A percentile compares a stretch with the other conserved stretches of the same genome.
These are phyloP conservation scores for Capreolus pygargus DNA, from an alignment of 2,113 vertebrate species.

Conservation along the genomic window DNA sequence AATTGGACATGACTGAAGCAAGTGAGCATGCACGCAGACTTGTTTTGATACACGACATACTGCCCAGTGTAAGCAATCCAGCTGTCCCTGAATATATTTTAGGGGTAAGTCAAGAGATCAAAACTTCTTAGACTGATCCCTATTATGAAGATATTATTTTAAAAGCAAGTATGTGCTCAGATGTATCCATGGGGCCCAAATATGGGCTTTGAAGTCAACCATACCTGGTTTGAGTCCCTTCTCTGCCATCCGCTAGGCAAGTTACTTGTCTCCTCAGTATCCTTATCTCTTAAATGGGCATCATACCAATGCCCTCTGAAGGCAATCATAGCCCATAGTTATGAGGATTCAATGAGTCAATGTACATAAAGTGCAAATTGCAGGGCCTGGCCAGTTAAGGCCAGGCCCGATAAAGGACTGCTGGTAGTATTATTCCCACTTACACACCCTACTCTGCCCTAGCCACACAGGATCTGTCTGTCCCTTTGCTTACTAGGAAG, in stretches of 20 bases:
- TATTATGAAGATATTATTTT: not conserved
- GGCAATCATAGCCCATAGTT: not conserved
- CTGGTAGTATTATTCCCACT: not conserved
- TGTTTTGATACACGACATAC: not conserved
- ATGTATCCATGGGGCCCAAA: not conserved
- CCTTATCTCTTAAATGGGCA: not conserved
- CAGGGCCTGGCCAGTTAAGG: not conserved
- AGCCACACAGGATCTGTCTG: not conserved
- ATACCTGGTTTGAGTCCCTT: not conserved
- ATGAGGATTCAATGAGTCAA: not conserved
- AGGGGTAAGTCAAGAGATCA: not conserved
- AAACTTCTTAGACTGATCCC: not conserved
- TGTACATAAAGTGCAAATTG: not conserved
- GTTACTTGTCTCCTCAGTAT: not conserved
- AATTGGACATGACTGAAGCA: not conserved
- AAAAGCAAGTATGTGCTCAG: not conserved
- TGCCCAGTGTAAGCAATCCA: not conserved
- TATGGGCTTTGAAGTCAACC: not conserved
- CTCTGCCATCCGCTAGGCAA: not conserved
- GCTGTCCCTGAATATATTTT: constrained; percentile 22
- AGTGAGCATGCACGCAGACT: not conserved
- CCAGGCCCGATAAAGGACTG: not conserved
- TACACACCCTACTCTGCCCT: not conserved
- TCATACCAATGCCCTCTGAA: not conserved
- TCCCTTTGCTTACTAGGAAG: not conserved